These are phyloP conservation scores for Macrophya annulata DNA, from an alignment of 2,888 invertebrate genomes.

Conservation along the genomic window DNA sequence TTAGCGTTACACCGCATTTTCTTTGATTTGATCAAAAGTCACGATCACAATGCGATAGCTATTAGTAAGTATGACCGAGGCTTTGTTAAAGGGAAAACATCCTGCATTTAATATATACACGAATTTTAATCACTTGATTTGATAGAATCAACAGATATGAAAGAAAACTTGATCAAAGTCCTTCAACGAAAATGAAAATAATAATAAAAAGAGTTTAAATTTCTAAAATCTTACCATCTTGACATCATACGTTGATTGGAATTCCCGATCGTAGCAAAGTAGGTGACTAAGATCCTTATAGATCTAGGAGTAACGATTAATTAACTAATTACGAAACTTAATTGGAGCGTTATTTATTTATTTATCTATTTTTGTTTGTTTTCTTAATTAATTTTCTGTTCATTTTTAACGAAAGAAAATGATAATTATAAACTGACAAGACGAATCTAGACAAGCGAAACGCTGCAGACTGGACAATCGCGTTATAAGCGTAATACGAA, in stretches of 20 bases:
- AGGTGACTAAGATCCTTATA: not conserved
- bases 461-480: conserved; percentile 66
- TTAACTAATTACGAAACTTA: not conserved
- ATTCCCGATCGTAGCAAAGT: not conserved
- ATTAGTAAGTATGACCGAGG: not conserved
- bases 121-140: not conserved
- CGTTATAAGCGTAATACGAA: conserved; percentile 66
- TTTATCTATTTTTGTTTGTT: not conserved
- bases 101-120: not conserved
- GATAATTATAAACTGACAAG: conserved; percentile 1
- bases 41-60: not conserved
- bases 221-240: conserved; percentile 33
- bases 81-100: conserved; percentile 4
- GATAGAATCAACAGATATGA: not conserved
- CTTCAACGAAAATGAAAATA: too few species aligned
- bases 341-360: not conserved
- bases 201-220: not conserved
- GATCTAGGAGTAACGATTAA: not conserved
- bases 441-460: conserved; percentile 41
- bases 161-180: not conserved
- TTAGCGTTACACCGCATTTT: not conserved
- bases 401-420: conserved; percentile 40
- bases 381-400: conserved; percentile 2
- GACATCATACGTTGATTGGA: not conserved
- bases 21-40: conserved; percentile 33